Conservation (phyloP, 1,140 invertebrate genomes). For the Berghia stephanieae region DNA sequence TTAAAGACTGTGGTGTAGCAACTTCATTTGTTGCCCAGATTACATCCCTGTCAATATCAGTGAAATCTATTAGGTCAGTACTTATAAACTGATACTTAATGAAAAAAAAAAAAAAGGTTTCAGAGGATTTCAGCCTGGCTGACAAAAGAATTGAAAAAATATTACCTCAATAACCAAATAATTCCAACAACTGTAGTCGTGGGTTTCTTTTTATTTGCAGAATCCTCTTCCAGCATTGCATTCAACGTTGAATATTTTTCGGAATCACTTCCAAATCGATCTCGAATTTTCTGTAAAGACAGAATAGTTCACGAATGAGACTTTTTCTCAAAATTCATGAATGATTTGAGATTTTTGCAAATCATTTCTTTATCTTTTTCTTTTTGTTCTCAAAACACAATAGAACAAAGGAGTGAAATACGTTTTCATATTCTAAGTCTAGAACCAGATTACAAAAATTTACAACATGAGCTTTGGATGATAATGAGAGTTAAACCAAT, state of each 20-base stretch:
- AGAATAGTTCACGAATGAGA: no score
- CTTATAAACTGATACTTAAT: no score
- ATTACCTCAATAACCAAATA: conserved; percentile 27
- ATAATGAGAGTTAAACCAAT: no score
- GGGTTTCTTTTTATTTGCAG: not conserved
- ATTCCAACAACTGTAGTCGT: not conserved
- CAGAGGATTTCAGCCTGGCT: not conserved
- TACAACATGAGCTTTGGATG: no score
- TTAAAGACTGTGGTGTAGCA: no score
- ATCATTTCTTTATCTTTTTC: no score
- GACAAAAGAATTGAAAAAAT: not conserved
- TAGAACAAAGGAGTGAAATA: not conserved
- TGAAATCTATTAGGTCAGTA: no score
- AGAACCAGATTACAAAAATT: not conserved
- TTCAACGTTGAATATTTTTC: not conserved
- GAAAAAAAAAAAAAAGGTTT: not conserved
- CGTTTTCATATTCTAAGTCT: not conserved
- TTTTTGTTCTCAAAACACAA: no score
- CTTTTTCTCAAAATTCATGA: no score
- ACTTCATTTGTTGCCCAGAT: no score
- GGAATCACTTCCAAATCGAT: not conserved
- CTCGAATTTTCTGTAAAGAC: conserved; percentile 31
- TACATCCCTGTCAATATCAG: no score
- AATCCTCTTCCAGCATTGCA: conserved; percentile 28
- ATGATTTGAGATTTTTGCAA: no score